A percentile compares a stretch with the other conserved stretches of the same genome.
These are phyloP conservation scores for Xestia c-nigrum DNA, from an alignment of 2,888 invertebrate species.

Conservation along the genomic window DNA sequence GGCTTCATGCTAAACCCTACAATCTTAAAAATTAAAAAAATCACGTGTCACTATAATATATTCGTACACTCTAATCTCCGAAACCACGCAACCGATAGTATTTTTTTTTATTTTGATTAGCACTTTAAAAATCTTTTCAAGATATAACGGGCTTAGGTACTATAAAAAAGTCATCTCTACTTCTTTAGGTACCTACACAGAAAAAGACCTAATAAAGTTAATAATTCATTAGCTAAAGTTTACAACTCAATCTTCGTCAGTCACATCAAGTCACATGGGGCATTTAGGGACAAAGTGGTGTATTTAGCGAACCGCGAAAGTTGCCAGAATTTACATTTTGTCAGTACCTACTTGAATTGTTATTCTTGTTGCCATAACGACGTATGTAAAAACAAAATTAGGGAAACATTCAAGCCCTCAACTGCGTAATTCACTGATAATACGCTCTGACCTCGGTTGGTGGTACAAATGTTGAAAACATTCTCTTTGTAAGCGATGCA, in stretches of 20 bases:
- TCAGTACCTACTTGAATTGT: slow-evolving; percentile 28
- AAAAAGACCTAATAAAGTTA: not conserved
- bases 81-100: not conserved
- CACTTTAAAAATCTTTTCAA: no score
- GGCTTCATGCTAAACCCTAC: no score
- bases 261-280: not conserved
- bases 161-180: not conserved
- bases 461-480: slow-evolving; percentile 47
- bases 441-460: slow-evolving; percentile 62
- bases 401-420: slow-evolving; percentile 73
- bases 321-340: slow-evolving; percentile 46
- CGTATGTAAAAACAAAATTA: slow-evolving; percentile 85
- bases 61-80: not conserved
- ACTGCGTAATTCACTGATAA: slow-evolving; percentile 58
- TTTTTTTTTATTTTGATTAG: not conserved
- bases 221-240: not conserved
- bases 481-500: slow-evolving; percentile 41
- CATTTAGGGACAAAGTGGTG: not conserved
- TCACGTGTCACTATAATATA: not conserved
- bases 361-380: slow-evolving; percentile 75
- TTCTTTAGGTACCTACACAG: not conserved
- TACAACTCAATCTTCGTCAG: not conserved
- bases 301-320: slow-evolving; percentile 12
- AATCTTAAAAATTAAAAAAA: no score
- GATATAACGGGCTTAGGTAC: no score